These are phyloP conservation scores for Xylocopa sonorina DNA, from an alignment of 1,140 invertebrate species.

Conservation along the genomic window DNA sequence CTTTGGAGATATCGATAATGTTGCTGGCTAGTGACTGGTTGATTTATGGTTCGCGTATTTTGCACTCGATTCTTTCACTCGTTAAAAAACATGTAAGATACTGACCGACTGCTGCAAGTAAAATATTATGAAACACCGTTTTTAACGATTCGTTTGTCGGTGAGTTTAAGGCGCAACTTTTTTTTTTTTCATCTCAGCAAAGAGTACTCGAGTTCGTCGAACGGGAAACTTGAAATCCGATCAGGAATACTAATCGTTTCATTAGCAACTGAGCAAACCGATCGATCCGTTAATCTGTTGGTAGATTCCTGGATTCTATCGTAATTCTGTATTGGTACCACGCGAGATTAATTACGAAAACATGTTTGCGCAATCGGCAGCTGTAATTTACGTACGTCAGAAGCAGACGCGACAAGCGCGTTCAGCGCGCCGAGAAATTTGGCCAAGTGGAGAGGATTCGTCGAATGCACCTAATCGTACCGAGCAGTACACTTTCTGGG, in stretches of 20 bases:
- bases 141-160: too few species aligned
- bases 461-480: too few species aligned
- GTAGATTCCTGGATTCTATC: not conserved
- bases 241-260: not conserved
- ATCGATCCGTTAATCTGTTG: conserved; percentile 6
- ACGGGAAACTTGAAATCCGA: not conserved
- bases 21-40: not conserved
- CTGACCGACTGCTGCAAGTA: too few species aligned
- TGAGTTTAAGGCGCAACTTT: too few species aligned
- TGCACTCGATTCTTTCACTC: not conserved
- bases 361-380: conserved; percentile 47
- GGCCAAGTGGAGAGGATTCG: too few species aligned
- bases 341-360: conserved; percentile 52
- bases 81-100: too few species aligned
- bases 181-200: too few species aligned
- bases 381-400: conserved; percentile 31
- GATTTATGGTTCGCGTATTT: not conserved
- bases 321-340: conserved; percentile 21
- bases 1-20: not conserved
- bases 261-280: not conserved
- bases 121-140: too few species aligned
- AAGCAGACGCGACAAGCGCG: not conserved
- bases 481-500: too few species aligned
- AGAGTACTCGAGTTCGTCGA: not conserved
- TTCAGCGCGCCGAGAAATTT: not conserved